Conservation (phyloP, 2,113 vertebrate genomes). For the Mustelus asterias region DNA sequence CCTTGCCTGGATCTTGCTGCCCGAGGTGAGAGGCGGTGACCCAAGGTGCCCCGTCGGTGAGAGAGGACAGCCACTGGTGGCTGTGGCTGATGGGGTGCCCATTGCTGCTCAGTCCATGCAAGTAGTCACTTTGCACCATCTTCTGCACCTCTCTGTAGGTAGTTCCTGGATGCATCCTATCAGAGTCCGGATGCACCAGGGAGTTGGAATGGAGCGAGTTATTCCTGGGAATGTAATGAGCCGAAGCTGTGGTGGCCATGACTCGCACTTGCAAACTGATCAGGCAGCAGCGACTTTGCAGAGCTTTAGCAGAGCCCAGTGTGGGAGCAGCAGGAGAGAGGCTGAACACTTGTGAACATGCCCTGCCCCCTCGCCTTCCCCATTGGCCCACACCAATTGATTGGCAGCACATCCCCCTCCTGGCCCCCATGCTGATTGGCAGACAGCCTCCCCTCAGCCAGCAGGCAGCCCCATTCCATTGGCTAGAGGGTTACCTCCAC, state of each 20-base stretch:
- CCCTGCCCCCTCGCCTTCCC: conserved; percentile 52
- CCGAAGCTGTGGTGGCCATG: conserved; percentile 92
- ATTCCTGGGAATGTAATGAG: conserved; percentile 87
- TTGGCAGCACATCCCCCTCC: conserved; percentile 39
- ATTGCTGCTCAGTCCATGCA: conserved; percentile 82
- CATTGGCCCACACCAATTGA: conserved; percentile 38
- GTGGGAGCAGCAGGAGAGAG: conserved; percentile 57
- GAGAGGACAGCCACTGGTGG: conserved; percentile 85
- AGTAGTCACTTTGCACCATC: conserved; percentile 97
- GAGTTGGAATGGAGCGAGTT: conserved; percentile 79
- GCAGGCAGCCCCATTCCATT: background rate
- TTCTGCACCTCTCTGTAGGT: conserved; percentile 96
- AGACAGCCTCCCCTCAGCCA: conserved; percentile 43
- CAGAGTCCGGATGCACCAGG: conserved; percentile 88
- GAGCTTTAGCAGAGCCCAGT: conserved; percentile 65
- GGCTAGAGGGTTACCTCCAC: background rate
- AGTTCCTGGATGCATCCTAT: conserved; percentile 85
- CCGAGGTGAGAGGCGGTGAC: conserved; percentile 78
- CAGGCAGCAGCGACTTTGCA: conserved; percentile 62
- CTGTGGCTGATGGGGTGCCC: conserved; percentile 87
- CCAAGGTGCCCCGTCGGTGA: conserved; percentile 60
- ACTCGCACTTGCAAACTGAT: conserved; percentile 75
- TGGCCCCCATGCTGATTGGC: conserved; percentile 59
- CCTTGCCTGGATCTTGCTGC: conserved; percentile 75
- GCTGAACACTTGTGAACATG: conserved; percentile 51